These are phyloP conservation scores for Hydropsyche tenuis DNA, from an alignment of 1,140 invertebrate genomes.

Conservation along the genomic window DNA sequence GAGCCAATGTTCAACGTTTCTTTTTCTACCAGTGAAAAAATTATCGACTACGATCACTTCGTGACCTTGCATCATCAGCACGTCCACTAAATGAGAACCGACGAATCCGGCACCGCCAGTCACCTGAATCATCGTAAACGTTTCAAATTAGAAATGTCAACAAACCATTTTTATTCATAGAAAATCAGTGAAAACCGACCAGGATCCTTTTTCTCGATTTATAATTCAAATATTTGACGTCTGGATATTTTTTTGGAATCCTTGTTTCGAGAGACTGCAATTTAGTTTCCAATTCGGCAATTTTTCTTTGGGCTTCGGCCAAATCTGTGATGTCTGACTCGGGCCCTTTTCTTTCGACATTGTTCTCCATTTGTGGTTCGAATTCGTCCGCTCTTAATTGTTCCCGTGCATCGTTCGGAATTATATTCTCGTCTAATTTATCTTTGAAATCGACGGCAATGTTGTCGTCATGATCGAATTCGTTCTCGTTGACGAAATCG, in stretches of 20 bases:
- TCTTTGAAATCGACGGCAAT: conserved; percentile 34
- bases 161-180: background rate
- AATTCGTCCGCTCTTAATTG: conserved; percentile 39
- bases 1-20: conserved; percentile 98
- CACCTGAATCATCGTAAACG: conserved; percentile 64
- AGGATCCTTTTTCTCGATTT: conserved; percentile 89
- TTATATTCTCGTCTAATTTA: conserved; percentile 42
- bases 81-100: conserved; percentile 96
- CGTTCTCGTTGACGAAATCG: conserved; percentile 46
- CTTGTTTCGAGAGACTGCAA: conserved; percentile 72
- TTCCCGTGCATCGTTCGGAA: conserved; percentile 47
- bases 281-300: conserved; percentile 75
- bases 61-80: conserved; percentile 94
- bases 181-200: conserved; percentile 62
- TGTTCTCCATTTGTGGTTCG: conserved; percentile 17
- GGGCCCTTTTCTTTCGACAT: background rate
- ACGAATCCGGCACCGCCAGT: conserved; percentile 99
- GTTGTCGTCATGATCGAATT: conserved; percentile 42
- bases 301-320: conserved; percentile 66
- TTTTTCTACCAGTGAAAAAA: conserved; percentile 96
- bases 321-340: conserved; percentile 60
- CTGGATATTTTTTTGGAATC: conserved; percentile 85
- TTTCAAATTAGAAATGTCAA: conserved; percentile 13
- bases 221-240: conserved; percentile 89
- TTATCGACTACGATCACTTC: conserved; percentile 99